These are phyloP conservation scores for Caretta caretta DNA, from an alignment of 2,113 vertebrate species.

Conservation along the genomic window DNA sequence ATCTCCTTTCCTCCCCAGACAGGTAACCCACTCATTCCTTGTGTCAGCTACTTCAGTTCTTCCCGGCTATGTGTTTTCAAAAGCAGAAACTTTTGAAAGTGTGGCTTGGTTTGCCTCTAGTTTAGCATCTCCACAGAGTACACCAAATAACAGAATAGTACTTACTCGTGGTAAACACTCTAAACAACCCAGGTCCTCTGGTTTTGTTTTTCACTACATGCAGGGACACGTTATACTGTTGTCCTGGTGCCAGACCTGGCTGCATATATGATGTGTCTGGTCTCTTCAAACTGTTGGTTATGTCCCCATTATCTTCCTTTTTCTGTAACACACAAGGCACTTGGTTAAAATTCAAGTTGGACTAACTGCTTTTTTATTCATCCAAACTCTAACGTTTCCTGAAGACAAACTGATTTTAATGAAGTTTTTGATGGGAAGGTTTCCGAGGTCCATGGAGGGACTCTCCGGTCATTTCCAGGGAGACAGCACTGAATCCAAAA, in stretches of 20 bases:
- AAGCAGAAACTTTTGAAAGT: neutral
- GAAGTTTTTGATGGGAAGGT: neutral
- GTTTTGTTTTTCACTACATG: slow-evolving; percentile 95
- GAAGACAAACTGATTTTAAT: neutral
- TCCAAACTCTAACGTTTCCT: neutral
- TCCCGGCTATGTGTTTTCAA: neutral
- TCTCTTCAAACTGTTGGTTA: slow-evolving; percentile 88
- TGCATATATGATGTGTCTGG: slow-evolving; percentile 93
- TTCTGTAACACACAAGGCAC: slow-evolving; percentile 83
- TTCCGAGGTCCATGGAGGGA: neutral
- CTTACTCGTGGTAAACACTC: slow-evolving; percentile 93
- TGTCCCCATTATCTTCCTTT: slow-evolving; percentile 94
- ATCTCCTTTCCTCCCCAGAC: neutral
- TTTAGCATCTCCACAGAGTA: neutral
- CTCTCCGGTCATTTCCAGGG: neutral
- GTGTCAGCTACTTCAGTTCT: neutral
- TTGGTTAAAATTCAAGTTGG: neutral
- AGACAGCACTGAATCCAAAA: neutral
- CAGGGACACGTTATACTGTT: slow-evolving; percentile 96
- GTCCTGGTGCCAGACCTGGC: slow-evolving; percentile 93
- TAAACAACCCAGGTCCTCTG: slow-evolving; percentile 89
- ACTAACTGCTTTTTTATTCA: neutral
- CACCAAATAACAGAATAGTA: neutral
- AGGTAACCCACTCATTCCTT: neutral
- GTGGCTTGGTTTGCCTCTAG: neutral